These are phyloP conservation scores for Trematomus loennbergii DNA, from an alignment of 2,113 vertebrate species.

Conservation along the genomic window DNA sequence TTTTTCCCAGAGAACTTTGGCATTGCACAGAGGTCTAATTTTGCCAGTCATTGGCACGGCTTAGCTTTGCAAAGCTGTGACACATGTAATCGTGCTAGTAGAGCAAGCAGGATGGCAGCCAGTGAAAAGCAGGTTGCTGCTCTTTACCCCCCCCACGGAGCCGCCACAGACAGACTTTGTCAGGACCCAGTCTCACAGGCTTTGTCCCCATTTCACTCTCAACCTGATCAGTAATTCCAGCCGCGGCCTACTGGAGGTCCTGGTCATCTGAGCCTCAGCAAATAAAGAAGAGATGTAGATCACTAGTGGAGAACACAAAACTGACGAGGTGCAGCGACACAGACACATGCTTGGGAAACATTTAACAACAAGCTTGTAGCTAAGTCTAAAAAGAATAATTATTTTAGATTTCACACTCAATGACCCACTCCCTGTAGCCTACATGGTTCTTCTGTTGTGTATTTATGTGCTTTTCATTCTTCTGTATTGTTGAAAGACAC, in stretches of 20 bases:
- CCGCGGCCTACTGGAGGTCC: constrained; percentile 66
- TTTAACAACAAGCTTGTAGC: constrained; percentile 15
- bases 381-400: constrained; percentile 16
- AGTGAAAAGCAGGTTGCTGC: constrained; percentile 60
- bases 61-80: constrained; percentile 38
- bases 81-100: constrained; percentile 67
- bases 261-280: constrained; percentile 67
- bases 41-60: constrained; percentile 44
- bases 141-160: constrained; percentile 63
- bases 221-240: constrained; percentile 81
- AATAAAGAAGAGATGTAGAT: constrained; percentile 22
- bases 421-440: constrained; percentile 12
- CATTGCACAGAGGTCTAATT: constrained; percentile 46
- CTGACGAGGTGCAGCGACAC: not conserved
- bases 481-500: not conserved
- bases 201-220: constrained; percentile 73
- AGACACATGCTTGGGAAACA: constrained; percentile 2
- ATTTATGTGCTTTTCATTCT: not conserved
- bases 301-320: constrained; percentile 20
- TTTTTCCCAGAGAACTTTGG: constrained; percentile 26
- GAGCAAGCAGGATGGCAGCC: constrained; percentile 69
- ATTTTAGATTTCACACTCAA: constrained; percentile 6
- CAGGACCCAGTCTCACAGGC: constrained; percentile 48
- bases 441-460: constrained; percentile 7
- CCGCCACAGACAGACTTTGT: constrained; percentile 63